phyloP scores from a whole-genome alignment of 2,113 vertebrate genomes.

The Tringa solitaria region DNA sequence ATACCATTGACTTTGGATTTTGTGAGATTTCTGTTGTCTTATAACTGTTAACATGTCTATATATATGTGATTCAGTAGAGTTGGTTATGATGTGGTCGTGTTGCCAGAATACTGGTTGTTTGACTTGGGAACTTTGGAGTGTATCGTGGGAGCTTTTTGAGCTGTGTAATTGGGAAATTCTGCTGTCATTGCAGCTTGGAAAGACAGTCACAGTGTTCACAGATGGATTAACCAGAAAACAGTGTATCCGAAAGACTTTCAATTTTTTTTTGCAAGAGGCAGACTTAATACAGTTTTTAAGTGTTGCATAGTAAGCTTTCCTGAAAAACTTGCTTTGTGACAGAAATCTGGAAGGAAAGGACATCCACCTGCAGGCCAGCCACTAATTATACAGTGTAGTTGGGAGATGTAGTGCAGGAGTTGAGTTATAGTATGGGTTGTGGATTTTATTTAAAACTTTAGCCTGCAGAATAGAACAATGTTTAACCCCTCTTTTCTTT shows the following conservation, averaged over 20 bases:
- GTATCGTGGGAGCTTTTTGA: neutral
- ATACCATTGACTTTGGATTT: neutral
- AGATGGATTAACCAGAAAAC: neutral
- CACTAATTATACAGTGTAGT: neutral
- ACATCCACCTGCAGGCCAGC: neutral
- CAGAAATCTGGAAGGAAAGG: neutral
- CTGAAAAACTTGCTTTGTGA: neutral
- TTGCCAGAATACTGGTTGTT: neutral
- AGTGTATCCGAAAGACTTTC: neutral
- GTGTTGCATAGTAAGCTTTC: neutral
- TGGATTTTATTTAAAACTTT: neutral
- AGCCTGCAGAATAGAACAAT: neutral
- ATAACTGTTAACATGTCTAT: neutral
- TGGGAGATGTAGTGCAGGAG: neutral
- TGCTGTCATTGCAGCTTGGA: neutral
- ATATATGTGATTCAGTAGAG: neutral
- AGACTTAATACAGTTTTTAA: neutral
- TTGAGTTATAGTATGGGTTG: neutral
- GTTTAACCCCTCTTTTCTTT: neutral
- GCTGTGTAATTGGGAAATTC: neutral
- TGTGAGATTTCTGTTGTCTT: neutral
- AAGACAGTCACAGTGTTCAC: neutral
- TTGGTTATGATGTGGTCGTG: rapidly evolving
- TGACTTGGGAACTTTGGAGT: neutral
- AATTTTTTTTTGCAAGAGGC: neutral